Evolutionary conservation across 1,140 invertebrate genomes (phyloP), one percentile per base, ranked within the genome.

Genomic region (Drosophila tristis): DNA sequence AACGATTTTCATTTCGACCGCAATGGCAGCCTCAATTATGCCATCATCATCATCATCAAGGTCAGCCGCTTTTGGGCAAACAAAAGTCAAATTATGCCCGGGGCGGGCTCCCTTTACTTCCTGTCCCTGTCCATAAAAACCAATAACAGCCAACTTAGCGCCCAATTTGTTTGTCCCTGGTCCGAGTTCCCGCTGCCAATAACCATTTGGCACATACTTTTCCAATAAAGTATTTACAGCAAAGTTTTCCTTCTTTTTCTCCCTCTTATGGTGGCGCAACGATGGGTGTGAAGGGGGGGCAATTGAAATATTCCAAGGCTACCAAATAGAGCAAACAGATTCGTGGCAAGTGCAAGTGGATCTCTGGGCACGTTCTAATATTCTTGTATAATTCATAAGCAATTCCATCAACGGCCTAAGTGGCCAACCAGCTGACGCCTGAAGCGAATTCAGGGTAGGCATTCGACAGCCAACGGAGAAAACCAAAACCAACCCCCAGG

Each of bases 301-400:
- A 86, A 87, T 86, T 82, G 82, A 87, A 86, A 86, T 86, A 71
- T 84, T 45, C 35, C n/a, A 31, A 31, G 31, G 31, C 31, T 8
- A 31, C 31, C 31, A 39, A 39, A 39, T 39, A 39, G 26, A 23
- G 45, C 44, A 50, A 25, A 35, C 11, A 23, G 44, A 65, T 43
- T 16, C 31, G 11, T 29, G 62, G 16, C 66, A 55, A 50, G 65
- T 56, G 59, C 67, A 55, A 60, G 53, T 43, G 63, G 57, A 45
- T 76, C 43, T 62, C 15, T 25, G 58, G 80, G 80, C 85, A 90
- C 85, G 80, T 85, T 91, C 89, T 91, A 90, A 91, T 91, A 89
- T 91, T 82, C 90, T 91, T 91, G 85, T 91, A 90, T 91, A 91
- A 91, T 91, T 91, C 90, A 91, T 91, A 91, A 91, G 90, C 80